Percentiles rank a stretch among this genome's conserved stretches.
These are phyloP conservation scores for Rhea americana DNA, from an alignment of 2,113 vertebrate genomes.

Conservation along the genomic window DNA sequence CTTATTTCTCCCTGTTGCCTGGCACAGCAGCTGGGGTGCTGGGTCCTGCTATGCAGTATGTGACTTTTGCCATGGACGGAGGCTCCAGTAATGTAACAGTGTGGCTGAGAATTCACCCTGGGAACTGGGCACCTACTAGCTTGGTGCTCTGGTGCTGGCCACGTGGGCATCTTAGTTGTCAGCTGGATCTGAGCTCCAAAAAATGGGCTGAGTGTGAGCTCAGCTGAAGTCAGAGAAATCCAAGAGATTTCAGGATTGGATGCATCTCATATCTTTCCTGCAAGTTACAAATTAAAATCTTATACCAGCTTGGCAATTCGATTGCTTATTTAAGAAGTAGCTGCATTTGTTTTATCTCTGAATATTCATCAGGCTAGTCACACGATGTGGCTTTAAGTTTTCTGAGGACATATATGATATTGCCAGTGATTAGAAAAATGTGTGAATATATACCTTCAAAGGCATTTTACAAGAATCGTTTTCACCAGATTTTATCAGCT, in stretches of 20 bases:
- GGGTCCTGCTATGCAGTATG: background rate
- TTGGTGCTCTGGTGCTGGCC: background rate
- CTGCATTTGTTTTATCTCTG: background rate
- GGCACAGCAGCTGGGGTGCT: background rate
- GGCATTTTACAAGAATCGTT: background rate
- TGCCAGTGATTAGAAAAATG: background rate
- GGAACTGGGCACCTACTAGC: background rate
- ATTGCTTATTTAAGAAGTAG: background rate
- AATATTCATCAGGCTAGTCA: background rate
- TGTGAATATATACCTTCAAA: background rate
- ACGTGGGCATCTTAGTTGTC: fast-evolving
- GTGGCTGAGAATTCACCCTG: background rate
- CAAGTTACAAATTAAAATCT: background rate
- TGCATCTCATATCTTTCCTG: background rate
- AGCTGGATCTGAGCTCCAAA: background rate
- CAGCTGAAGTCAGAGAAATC: background rate
- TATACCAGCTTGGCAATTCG: background rate
- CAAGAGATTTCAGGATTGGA: background rate
- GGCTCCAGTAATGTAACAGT: background rate
- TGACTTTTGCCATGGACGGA: fast-evolving
- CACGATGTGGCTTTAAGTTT: background rate
- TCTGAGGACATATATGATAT: background rate
- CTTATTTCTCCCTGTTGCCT: background rate
- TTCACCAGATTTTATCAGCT: constrained; percentile 40
- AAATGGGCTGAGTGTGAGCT: background rate